Base-by-base conservation (phyloP, 1,140 invertebrate genomes). In the Drosophila bocki region DNA sequence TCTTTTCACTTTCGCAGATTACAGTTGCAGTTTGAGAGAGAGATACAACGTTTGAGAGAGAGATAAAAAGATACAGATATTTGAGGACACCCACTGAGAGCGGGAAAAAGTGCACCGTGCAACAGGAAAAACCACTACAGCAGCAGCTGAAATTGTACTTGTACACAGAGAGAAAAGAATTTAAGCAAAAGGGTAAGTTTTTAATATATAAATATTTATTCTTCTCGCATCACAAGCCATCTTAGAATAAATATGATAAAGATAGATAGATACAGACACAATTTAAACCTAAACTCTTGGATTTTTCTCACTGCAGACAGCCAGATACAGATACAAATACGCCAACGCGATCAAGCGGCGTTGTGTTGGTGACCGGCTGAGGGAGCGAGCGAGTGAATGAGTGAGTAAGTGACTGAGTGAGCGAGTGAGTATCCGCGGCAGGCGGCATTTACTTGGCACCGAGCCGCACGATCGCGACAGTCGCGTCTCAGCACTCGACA, bases 401-500 rank as follows among this genome's bases (percentile, higher is more conserved):
- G 42, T 44, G 42, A 22, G 33, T 39, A 19, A 54, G 33, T 54
- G 35, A 54, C 5, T 37, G 51, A 35, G 3, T 37, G 19, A 17
- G 51, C 48, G 68, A 69, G 53, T 26, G 53, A 39, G 65, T n/a
- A 33, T 33, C 42, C 29, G 57, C 35, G 35, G 56, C 32, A 51
- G 48, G 64, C 76, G 54, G 75, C 75, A 69, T 68, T 56, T 70
- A 70, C 75, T 77, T 70, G 51, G 63, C 62, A 42, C 62, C 48
- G 29, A 48, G 51, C 39, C 44, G 64, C 69, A 47, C 74, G 61
- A 70, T 69, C 74, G 71, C 56, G 62, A 60, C 78, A 90, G 85
- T 90, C 82, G 85, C 81, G 85, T 80, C 78, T 76, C 85, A 90
- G 60, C 81, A 83, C 81, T 72, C 75, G 69, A 76, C 74, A 69